Evolutionary conservation across 2,888 invertebrate species (phyloP).

Genomic region (Sthenelais limicola): DNA sequence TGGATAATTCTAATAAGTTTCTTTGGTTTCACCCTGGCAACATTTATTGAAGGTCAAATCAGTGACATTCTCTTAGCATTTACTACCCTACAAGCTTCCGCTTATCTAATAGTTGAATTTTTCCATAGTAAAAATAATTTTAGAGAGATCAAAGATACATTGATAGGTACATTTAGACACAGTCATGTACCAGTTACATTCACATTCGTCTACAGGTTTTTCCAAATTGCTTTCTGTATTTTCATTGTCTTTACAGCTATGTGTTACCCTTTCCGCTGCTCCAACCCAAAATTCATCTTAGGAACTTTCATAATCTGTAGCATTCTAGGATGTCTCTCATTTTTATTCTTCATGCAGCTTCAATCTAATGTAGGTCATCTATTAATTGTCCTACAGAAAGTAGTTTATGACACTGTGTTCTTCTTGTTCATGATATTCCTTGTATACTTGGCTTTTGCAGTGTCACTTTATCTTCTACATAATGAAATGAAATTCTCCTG

Average conservation of each 20-base stretch:
- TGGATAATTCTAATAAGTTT: slow-evolving; percentile 5
- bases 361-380: slow-evolving; percentile 9
- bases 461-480: slow-evolving; percentile 25
- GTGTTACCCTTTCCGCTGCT: neutral
- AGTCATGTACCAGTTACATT: slow-evolving; percentile 27
- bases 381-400: slow-evolving; percentile 21
- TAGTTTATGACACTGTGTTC: slow-evolving; percentile 8
- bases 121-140: slow-evolving; percentile 23
- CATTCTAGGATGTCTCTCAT: neutral
- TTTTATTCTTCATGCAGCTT: slow-evolving; percentile 33
- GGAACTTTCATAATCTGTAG: neutral
- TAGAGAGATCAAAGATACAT: neutral
- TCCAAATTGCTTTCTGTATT: slow-evolving; percentile 5
- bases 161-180: neutral
- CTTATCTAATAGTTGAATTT: slow-evolving; percentile 10
- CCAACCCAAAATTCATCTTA: neutral
- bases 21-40: neutral
- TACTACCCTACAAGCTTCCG: neutral
- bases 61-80: neutral
- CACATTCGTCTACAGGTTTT: slow-evolving; percentile 22
- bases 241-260: neutral
- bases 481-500: too few species aligned
- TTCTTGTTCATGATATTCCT: slow-evolving; percentile 30
- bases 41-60: neutral
- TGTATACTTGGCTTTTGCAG: slow-evolving; percentile 18